Evolutionary conservation across 30 jellyfish, hydroid and myxozoan species (phyloP).

Genomic region (Mastigias papua): DNA sequence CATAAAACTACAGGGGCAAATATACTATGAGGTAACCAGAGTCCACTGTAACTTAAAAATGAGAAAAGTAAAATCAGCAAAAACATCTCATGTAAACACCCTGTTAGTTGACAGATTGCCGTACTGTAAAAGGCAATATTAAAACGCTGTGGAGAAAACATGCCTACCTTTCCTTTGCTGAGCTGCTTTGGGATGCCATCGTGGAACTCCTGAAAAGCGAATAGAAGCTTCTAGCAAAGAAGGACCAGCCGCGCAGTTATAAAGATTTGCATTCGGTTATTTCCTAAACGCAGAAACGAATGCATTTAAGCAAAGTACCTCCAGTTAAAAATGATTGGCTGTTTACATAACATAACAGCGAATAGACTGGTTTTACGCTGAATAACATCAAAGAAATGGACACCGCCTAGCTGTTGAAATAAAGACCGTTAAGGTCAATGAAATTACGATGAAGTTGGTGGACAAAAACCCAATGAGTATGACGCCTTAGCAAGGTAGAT

Average conservation of each 20-base stretch:
- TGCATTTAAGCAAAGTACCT: no score
- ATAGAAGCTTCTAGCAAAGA: background rate
- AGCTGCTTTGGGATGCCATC: slow-evolving; percentile 87
- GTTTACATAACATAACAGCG: background rate
- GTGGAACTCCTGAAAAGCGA: slow-evolving; percentile 75
- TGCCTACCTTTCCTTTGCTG: slow-evolving; percentile 92
- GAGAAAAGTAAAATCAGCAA: no score
- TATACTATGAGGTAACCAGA: no score
- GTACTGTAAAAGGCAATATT: no score
- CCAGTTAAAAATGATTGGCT: background rate
- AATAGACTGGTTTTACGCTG: background rate
- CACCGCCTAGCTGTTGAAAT: background rate
- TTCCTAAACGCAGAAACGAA: no score
- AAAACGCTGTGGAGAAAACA: background rate
- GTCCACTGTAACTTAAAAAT: no score
- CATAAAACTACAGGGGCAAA: no score
- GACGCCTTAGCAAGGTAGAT: background rate
- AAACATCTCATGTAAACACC: no score
- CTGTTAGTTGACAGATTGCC: no score
- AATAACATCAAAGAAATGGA: background rate
- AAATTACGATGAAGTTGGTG: background rate
- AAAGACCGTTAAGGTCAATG: background rate
- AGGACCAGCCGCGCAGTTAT: no score
- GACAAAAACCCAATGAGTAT: background rate
- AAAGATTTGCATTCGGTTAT: no score